Conservation (phyloP, 35 echinoderm and acorn worm genomes). For the Ophioderma brevispina region DNA sequence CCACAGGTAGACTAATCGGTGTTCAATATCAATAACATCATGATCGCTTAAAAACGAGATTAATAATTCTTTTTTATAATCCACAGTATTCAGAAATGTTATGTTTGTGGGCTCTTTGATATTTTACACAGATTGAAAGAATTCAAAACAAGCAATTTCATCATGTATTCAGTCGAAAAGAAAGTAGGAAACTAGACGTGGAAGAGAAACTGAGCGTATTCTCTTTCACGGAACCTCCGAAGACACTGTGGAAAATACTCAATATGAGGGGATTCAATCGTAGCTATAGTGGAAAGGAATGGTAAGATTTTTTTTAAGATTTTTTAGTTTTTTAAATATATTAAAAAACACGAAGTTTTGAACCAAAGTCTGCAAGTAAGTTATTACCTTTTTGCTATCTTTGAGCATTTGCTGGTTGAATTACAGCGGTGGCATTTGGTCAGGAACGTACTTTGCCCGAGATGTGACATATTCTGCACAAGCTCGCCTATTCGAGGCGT, state of each 20-base stretch:
- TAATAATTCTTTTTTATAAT: too few relatives aligned
- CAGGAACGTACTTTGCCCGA: constrained; percentile 52
- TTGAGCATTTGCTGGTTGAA: background rate
- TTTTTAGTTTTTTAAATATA: background rate
- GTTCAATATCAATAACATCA: too few relatives aligned
- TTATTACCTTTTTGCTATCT: background rate
- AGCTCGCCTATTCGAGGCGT: background rate
- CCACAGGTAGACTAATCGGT: too few relatives aligned
- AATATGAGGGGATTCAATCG: constrained; percentile 45
- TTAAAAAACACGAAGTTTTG: background rate
- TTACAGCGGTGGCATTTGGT: constrained; percentile 2
- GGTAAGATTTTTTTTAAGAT: constrained; percentile 8
- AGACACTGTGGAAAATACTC: constrained; percentile 27
- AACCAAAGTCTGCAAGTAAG: background rate
- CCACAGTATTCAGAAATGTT: too few relatives aligned
- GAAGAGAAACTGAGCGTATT: background rate
- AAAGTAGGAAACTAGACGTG: background rate
- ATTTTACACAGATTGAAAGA: constrained; percentile 47
- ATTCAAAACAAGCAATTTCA: constrained; percentile 48
- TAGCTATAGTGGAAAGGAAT: constrained; percentile 59
- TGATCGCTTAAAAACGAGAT: too few relatives aligned
- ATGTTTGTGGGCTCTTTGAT: too few relatives aligned
- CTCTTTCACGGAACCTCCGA: constrained; percentile 49
- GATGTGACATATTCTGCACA: constrained; percentile 23
- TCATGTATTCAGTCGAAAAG: constrained; percentile 15